Conservation (phyloP, 2,113 vertebrate species). For the Okapia johnstoni region DNA sequence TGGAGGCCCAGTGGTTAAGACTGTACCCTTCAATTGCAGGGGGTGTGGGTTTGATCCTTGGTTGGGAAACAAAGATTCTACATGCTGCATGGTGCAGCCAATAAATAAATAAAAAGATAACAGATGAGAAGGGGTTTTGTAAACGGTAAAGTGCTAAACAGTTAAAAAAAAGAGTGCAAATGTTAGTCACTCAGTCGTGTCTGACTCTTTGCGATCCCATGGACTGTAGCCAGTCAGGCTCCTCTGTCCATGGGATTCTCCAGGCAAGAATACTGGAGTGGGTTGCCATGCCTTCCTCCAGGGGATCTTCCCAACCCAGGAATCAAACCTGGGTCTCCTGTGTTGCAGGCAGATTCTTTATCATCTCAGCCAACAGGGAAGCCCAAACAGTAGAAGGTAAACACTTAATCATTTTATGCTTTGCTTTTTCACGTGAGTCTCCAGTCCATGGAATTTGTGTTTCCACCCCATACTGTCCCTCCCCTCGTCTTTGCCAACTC, state of each 20-base stretch:
- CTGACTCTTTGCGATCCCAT: not conserved
- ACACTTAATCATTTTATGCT: not conserved
- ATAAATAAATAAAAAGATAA: not conserved
- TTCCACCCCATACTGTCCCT: not conserved
- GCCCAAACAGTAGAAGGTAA: not conserved
- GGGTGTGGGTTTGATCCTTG: not conserved
- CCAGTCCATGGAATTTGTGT: not conserved
- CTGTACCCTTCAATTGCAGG: not conserved
- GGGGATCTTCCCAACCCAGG: not conserved
- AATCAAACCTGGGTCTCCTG: not conserved
- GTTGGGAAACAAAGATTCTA: not conserved
- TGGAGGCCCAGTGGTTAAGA: not conserved
- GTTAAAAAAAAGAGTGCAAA: not conserved
- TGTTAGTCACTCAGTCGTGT: not conserved
- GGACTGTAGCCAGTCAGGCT: not conserved
- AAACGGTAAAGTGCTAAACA: not conserved
- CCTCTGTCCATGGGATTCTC: not conserved
- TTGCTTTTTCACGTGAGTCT: not conserved
- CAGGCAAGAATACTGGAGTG: not conserved
- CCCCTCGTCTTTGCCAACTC: not conserved
- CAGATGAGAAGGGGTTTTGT: not conserved
- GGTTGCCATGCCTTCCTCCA: not conserved
- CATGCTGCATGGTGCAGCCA: not conserved
- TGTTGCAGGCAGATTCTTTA: not conserved
- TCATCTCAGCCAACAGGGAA: not conserved